These are phyloP conservation scores for Dinoponera quadriceps DNA, from an alignment of 1,140 invertebrate species.

Conservation along the genomic window DNA sequence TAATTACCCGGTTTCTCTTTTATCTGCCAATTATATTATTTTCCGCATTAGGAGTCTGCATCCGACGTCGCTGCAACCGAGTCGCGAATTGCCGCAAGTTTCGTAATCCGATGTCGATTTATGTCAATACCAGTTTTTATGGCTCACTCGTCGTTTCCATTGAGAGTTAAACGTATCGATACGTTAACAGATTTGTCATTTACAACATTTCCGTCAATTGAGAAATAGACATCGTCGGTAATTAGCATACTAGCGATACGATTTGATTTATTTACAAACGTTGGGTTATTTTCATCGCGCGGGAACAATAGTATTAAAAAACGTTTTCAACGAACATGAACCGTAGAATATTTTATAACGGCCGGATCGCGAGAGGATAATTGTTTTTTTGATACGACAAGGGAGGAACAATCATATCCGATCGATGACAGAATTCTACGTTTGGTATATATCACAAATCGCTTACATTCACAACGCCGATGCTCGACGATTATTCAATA, in stretches of 20 bases:
- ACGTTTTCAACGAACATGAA: not conserved
- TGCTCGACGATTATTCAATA: not conserved
- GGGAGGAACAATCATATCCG: not conserved
- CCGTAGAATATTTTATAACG: not conserved
- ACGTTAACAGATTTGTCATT: not conserved
- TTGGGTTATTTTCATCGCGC: not conserved
- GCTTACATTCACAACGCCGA: not conserved
- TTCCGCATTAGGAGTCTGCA: not conserved
- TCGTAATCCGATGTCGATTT: not conserved
- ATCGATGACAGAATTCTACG: too few relatives aligned
- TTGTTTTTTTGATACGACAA: not conserved
- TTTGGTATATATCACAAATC: too few relatives aligned
- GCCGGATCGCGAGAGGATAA: not conserved
- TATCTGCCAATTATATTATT: not conserved
- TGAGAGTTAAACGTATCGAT: not conserved
- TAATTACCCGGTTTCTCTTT: not conserved
- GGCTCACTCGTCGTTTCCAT: not conserved
- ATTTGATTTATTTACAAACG: too few relatives aligned
- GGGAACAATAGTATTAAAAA: not conserved
- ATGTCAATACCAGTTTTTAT: not conserved
- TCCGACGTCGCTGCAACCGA: not conserved
- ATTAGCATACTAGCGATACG: not conserved
- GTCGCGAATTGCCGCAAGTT: not conserved
- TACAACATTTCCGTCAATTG: constrained; percentile 13
- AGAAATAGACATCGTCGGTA: not conserved